phyloP scores from a whole-genome alignment of 2,113 vertebrate genomes.

The Saguinus midas region DNA sequence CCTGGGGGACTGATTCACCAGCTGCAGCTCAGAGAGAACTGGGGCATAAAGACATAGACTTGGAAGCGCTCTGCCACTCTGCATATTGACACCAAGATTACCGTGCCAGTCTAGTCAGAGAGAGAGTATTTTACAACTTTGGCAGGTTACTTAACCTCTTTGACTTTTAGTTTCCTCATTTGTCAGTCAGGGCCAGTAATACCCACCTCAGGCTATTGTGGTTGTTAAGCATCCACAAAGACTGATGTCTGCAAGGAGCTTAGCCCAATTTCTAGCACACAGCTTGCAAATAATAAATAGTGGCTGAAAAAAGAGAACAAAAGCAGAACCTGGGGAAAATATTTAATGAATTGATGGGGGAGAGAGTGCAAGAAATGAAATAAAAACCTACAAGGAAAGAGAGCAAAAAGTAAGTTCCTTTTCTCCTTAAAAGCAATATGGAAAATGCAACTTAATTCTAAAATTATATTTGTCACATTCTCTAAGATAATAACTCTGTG shows the following conservation, averaged over 20 bases:
- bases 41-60: too few relatives aligned
- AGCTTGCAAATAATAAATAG: too few relatives aligned
- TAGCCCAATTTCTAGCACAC: fast-evolving
- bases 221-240: neutral
- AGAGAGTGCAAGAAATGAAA: neutral
- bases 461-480: neutral
- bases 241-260: neutral
- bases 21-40: neutral
- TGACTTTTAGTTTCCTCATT: neutral
- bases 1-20: fast-evolving
- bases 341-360: fast-evolving
- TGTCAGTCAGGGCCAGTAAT: neutral
- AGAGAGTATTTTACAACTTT: neutral
- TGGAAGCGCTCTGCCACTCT: neutral
- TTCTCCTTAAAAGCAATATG: neutral
- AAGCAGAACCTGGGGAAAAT: neutral
- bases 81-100: fast-evolving
- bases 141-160: neutral
- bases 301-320: neutral
- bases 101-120: too few relatives aligned
- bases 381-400: neutral
- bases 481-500: neutral
- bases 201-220: neutral
- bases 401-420: neutral
- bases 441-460: neutral